Evolutionary conservation across 2,888 invertebrate species (phyloP).

Genomic region (Ecdyonurus torrentis): DNA sequence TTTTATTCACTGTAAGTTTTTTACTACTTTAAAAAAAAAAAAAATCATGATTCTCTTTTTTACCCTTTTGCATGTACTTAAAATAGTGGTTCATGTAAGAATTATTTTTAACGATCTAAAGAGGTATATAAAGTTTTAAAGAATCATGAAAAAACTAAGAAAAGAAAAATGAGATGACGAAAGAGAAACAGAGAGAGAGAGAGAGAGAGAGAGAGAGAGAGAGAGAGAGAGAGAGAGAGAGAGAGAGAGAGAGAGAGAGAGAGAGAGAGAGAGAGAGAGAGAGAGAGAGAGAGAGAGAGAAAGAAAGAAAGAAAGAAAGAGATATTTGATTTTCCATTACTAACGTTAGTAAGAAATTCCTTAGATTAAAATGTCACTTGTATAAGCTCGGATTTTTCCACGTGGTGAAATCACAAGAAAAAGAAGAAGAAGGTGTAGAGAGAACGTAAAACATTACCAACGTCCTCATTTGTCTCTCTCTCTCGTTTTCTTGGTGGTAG

Average conservation of each 20-base stretch:
- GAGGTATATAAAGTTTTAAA: too few species aligned
- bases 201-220: not conserved
- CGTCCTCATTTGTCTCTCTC: too few species aligned
- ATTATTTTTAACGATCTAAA: not conserved
- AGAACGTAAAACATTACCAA: not conserved
- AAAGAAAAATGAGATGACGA: not conserved
- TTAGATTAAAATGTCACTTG: not conserved
- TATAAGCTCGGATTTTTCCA: too few species aligned
- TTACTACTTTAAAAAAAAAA: too few species aligned
- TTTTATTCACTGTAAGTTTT: too few species aligned
- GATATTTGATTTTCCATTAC: not conserved
- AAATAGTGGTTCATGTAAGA: not conserved
- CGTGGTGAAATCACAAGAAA: not conserved
- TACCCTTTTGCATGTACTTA: not conserved
- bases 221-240: not conserved
- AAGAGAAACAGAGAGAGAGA: not conserved
- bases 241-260: not conserved
- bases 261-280: not conserved
- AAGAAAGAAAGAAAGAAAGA: not conserved
- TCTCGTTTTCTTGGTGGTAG: too few species aligned
- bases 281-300: not conserved
- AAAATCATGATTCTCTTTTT: not conserved
- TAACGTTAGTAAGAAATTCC: not conserved
- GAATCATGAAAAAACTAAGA: not conserved
- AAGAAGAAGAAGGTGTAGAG: not conserved